These are phyloP conservation scores for Mus spicilegus DNA, from an alignment of 2,113 vertebrate genomes.

Conservation along the genomic window DNA sequence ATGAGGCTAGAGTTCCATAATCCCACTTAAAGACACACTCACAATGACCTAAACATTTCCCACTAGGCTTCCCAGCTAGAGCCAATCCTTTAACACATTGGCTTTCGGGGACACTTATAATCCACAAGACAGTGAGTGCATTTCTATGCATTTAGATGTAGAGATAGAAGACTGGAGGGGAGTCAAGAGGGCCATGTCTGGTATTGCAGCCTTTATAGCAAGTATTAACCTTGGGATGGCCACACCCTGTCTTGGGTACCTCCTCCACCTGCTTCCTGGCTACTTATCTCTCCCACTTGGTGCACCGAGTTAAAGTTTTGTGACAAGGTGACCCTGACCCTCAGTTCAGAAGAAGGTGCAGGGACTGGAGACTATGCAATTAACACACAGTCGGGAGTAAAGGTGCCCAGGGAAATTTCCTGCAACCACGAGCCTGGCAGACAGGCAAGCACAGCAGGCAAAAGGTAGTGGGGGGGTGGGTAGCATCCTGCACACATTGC, in stretches of 20 bases:
- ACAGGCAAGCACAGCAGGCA: slow-evolving; percentile 43
- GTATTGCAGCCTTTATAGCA: background rate
- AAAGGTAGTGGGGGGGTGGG: background rate
- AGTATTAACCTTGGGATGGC: background rate
- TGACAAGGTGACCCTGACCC: slow-evolving; percentile 73
- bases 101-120: background rate
- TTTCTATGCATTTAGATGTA: background rate
- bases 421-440: slow-evolving; percentile 31
- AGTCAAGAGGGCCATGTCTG: rapidly evolving
- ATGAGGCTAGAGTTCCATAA: background rate
- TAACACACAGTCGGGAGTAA: slow-evolving; percentile 62
- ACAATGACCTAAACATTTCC: background rate
- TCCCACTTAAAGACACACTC: background rate
- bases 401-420: slow-evolving; percentile 72
- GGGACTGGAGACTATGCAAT: slow-evolving; percentile 70
- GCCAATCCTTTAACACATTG: background rate
- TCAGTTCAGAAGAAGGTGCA: background rate
- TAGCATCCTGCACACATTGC: background rate
- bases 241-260: background rate
- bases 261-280: too few relatives aligned
- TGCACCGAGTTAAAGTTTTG: background rate
- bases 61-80: background rate
- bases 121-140: background rate
- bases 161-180: background rate
- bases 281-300: background rate